A percentile compares a stretch with the other conserved stretches of the same genome.
phyloP scores from a whole-genome alignment of 2,797 vertebrate species.

The Calcarius lapponicus region DNA sequence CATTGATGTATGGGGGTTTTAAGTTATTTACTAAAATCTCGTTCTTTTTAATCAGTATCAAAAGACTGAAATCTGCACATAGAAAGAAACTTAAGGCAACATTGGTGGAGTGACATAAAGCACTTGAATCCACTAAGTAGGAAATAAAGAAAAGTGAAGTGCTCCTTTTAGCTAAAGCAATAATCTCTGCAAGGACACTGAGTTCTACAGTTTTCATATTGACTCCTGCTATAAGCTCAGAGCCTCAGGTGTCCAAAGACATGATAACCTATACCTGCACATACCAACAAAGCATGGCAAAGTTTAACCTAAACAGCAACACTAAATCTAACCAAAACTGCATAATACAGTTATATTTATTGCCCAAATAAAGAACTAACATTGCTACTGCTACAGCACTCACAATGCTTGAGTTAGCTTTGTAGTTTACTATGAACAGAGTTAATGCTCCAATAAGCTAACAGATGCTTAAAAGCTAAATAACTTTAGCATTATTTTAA shows the following conservation, averaged over 20 bases:
- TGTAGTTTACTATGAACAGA: not conserved
- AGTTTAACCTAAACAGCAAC: not conserved
- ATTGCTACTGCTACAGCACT: not conserved
- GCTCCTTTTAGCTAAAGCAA: not conserved
- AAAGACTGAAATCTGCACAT: not conserved
- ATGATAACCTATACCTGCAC: not conserved
- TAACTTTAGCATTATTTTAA: not conserved
- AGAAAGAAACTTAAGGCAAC: not conserved
- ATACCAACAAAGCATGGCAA: not conserved
- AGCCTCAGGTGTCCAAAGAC: not conserved
- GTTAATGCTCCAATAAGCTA: not conserved
- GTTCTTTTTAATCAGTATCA: not conserved
- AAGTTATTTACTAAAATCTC: not conserved
- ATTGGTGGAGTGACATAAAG: not conserved
- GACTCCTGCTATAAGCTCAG: not conserved
- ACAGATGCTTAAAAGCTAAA: not conserved
- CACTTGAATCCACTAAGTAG: not conserved
- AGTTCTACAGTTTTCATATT: not conserved
- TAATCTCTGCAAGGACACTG: not conserved
- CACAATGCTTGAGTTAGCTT: not conserved
- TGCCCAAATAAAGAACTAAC: not conserved
- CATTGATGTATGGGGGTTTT: rapidly evolving
- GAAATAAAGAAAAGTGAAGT: not conserved
- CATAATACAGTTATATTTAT: not conserved
- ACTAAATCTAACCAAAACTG: not conserved